Evolutionary conservation across 1,140 invertebrate species (phyloP), one percentile per base, ranked within the genome.

Genomic region (Orchestia grillus): DNA sequence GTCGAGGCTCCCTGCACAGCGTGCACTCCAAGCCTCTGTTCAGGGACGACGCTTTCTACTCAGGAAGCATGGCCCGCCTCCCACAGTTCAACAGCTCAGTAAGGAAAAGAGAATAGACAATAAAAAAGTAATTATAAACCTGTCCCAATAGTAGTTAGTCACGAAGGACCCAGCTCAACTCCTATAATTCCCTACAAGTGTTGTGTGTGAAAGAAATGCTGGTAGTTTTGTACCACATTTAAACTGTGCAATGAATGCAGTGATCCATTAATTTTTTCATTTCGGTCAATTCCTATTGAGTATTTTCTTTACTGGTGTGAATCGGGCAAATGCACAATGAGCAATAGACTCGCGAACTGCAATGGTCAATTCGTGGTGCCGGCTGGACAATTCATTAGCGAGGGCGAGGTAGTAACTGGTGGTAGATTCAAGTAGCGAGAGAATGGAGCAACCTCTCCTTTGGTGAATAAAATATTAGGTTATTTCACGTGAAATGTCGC

Each of bases 21-120:
- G 44, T 87, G 97, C 96, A 96, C 98, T 19, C 97, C 97, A 0
- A 96, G 97, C 40, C 88, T 44, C 43, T 90, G 0, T 90, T 90
- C 41, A 90, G 88, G 36, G 88, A 90, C 88, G 99, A 99, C 97
- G 99, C 99, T 96, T 99, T 99, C 98, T 99, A 99, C 97, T 98
- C 98, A n/a, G 98, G 98, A 0, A 99, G 98, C 96, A 97, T 99
- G 96, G 98, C 98, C 44, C 98, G 98, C 97, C 97, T 99, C 95
- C 98, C 98, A 0, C 98, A 99, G 97, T 99, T 99, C 97, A 98
- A 98, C 95, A 98, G 98, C 6, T 98, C 98, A 97, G 98, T 98
- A 97, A 97, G 97, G 47, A 62, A n/a, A 8, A n/a, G n/a, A n/a
- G n/a, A n/a, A n/a, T n/a, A n/a, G n/a, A n/a, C n/a, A n/a, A n/a